Evolutionary conservation across 2,888 invertebrate species (phyloP), one percentile per base, ranked within the genome.

Genomic region (Cheilosia scutellata): DNA sequence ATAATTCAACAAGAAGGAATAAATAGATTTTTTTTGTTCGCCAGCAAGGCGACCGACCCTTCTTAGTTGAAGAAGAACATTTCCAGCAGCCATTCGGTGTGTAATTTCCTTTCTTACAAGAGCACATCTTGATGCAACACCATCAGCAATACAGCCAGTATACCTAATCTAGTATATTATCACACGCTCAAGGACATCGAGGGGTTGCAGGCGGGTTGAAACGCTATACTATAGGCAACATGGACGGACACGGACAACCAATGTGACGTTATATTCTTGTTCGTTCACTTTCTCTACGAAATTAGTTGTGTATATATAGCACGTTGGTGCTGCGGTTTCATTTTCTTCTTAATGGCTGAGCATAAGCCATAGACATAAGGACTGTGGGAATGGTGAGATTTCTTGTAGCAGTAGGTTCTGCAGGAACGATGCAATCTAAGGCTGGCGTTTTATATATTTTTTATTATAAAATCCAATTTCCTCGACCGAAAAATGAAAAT

Each of bases 381-480:
- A 5, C 5, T 13, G 2, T 16, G 27, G 6, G 29, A 9, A n/a
- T 9, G 58, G 11, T 9, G 16, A 7, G 9, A 27, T 25, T 25
- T 40, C 58, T 13, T 13, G 5, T 11, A 29, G 42, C 4, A 40
- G 42, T n/a, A 44, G 44, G 44, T 44, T 6, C 16, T 7, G 4
- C 33, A 20, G 11, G 20, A 40, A 40, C 6, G 11, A 27, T 53
- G 53, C 40, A 44, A 20, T 20, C 20, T 20, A 20, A 20, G 20
- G 20, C 20, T 0, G 37, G 37, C 11, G 31, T 6, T 7, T 9
- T 9, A 40, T 40, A 31, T 51, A 62, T 51, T 72, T 72, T 72
- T 40, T 53, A 29, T 62, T 51, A 62, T 13, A 51, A 62, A 72
- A 62, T 53, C 31, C 72, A 72, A 62, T 72, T 72, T 72, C 53